Base-by-base conservation (phyloP, 1,140 invertebrate genomes). In the Brachionus calyciflorus region DNA sequence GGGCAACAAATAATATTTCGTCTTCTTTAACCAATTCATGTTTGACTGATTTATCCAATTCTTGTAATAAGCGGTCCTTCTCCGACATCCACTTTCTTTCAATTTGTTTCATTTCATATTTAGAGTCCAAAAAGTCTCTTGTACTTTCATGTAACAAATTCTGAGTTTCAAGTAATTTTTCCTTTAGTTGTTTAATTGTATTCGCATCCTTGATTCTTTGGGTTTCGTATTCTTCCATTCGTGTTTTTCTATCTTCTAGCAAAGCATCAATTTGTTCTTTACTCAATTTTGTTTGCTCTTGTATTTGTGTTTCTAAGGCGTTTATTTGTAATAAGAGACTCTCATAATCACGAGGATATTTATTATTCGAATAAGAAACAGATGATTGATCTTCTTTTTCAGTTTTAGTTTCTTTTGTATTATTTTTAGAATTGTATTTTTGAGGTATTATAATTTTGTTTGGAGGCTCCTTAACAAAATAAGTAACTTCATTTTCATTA, bases 81-180 rank as follows among this genome's bases (percentile, higher is more conserved):
- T 85, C 84, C n/a, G 80, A 80, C 82, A 86, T 85, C 84, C 84
- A 86, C 14, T 80, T 77, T 41, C 81, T 77, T 76, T 85, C 85
- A 33, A 81, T 79, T n/a, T 80, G 78, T 19, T 83, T 79, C 14
- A 81, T 82, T 44, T 83, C 81, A 77, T 83, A 84, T 37, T 83
- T 76, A 46, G 81, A 79, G 63, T 84, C 81, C 21, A 86, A 78
- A 76, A 84, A 83, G 73, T 85, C 84, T 79, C 83, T 82, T 5
- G 85, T 85, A 69, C 81, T 84, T 65, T 84, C 82, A 77, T 86
- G 84, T 55, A 86, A 77, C 14, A 86, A 78, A 75, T 85, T 84
- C 77, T 86, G 85, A 14, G 83, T 84, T 79, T 85, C 83, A 70
- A 84, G 81, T 46, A 86, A 84, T 83, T 85, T 85, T 78, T 85